Base-by-base conservation (phyloP, 2,113 vertebrate genomes). In the Scatophagus argus region DNA sequence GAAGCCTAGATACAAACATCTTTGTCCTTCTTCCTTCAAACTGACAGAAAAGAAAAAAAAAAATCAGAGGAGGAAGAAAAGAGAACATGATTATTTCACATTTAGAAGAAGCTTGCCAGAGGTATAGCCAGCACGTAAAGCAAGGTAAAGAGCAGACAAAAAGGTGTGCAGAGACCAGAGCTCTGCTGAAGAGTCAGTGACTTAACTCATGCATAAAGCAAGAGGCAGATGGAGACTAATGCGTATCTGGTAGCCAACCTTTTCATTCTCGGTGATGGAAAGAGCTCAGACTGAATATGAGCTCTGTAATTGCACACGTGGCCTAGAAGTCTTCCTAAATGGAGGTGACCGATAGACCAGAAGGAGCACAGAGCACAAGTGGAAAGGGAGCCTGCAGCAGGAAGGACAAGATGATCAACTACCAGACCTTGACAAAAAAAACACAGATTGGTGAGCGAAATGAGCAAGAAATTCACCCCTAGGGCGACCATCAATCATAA, bases 61-160 rank as follows among this genome's bases (percentile, higher is more conserved):
- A 79, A 87, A 87, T 59, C 64, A 81, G 63, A 71, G 29, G 43
- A 54, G 69, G 72, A 61, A 70, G 64, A 78, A 77, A 65, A 13
- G 71, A 25, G 44, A 58, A 63, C 70, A 91, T 92, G 78, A 92
- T 90, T 87, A 89, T 91, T 89, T 92, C 54, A 91, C 85, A 63
- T 62, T 74, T 36, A 32, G 67, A 36, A 77, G 66, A 81, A 70
- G 66, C 63, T 79, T 79, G 85, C 66, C 74, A 72, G 71, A 49
- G 52, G 75, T 88, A 78, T 72, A 65, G 81, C 81, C 79, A 71
- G 78, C 69, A 88, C 69, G 17, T n/a, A n/a, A n/a, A n/a, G 38
- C 58, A 72, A 87, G 78, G 77, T 81, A 73, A 68, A 78, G 82
- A 74, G 71, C 58, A 81, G 88, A n/a, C 78, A 75, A 78, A 88